phyloP scores from a whole-genome alignment of 2,113 vertebrate genomes.

The Rhea americana region DNA sequence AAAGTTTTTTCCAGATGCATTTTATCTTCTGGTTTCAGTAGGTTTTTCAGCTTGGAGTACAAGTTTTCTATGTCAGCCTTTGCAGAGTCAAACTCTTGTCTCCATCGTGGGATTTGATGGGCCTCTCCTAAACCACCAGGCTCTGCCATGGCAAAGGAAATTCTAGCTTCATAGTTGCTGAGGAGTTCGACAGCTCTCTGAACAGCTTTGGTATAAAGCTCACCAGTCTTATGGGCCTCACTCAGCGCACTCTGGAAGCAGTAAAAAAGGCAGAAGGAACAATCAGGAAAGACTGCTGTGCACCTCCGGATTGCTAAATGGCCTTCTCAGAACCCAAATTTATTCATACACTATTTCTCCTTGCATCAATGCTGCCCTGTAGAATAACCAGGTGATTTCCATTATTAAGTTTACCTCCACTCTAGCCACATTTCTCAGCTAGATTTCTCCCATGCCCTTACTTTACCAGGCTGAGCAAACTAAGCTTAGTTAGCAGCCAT shows the following conservation, averaged over 20 bases:
- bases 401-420: background rate
- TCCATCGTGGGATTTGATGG: conserved; percentile 17
- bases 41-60: conserved; percentile 52
- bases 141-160: conserved; percentile 56
- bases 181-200: conserved; percentile 62
- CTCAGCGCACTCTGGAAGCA: conserved; percentile 74
- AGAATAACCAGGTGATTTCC: background rate
- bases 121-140: conserved; percentile 41
- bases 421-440: background rate
- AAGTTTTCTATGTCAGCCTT: conserved; percentile 73
- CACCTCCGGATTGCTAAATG: background rate
- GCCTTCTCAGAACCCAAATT: background rate
- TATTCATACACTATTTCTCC: background rate
- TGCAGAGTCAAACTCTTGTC: conserved; percentile 76
- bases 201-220: conserved; percentile 70
- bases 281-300: background rate
- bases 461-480: background rate
- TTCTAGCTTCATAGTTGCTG: conserved; percentile 58
- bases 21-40: conserved; percentile 72
- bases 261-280: conserved; percentile 20
- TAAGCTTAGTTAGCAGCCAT: background rate
- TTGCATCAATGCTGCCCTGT: background rate
- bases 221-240: conserved; percentile 69
- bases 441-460: background rate
- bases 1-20: conserved; percentile 70